Conservation (phyloP, 1,140 invertebrate species). For the Diuraphis noxia region DNA sequence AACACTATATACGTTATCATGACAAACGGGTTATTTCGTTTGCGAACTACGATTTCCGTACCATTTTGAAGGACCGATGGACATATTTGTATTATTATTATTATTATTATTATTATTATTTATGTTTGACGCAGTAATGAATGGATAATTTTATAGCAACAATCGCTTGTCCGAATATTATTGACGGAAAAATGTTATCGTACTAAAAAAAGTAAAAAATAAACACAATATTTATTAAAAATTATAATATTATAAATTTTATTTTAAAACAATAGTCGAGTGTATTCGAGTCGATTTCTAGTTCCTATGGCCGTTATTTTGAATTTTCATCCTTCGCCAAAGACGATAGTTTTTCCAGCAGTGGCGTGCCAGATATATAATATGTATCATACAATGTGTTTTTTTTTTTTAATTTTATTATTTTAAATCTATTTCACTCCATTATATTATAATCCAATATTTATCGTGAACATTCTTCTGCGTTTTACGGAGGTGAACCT, state of each 20-base stretch:
- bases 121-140: not conserved
- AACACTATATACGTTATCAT: not conserved
- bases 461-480: conserved; percentile 19
- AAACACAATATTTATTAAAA: not conserved
- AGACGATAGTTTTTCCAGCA: not conserved
- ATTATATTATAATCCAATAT: not conserved
- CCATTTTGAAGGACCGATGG: not conserved
- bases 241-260: too few species aligned
- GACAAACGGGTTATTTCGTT: not conserved
- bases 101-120: not conserved
- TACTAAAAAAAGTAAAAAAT: not conserved
- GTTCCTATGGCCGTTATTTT: not conserved
- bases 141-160: not conserved
- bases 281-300: too few species aligned
- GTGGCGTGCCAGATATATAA: not conserved
- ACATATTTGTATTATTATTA: too few species aligned
- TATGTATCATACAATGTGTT: not conserved
- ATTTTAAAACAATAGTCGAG: too few species aligned
- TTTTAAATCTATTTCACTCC: not conserved
- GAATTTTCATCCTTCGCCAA: not conserved
- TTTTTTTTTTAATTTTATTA: not conserved
- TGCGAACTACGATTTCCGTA: not conserved
- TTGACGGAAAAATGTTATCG: not conserved
- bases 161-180: not conserved
- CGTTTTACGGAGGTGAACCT: not conserved